Base-by-base conservation (phyloP, 2,797 vertebrate species). In the Merluccius polli region DNA sequence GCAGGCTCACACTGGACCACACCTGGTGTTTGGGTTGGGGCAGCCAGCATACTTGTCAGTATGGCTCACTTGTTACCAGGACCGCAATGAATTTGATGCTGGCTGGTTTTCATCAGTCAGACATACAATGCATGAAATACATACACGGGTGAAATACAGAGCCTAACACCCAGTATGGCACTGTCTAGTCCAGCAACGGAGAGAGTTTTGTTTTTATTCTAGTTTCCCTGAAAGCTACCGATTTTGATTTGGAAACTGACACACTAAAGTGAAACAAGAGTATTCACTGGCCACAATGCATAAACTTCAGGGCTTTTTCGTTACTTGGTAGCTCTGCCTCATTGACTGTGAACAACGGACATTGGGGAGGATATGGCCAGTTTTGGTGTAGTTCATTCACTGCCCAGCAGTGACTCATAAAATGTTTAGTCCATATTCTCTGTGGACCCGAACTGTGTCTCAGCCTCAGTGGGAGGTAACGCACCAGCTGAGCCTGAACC, bases 11-110 rank as follows among this genome's bases (percentile, higher is more conserved):
- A 72, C 74, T 24, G 74, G 41, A 73, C 70, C 48, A 80, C 80
- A 77, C 73, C 16, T 71, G n/a, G 73, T 82, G 75, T 88, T 85
- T 83, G 70, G 52, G 65, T 85, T 71, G 59, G 33, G 32, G 76
- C 63, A 30, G 75, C 81, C 74, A 85, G 69, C 65, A 3, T 24
- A 48, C 73, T 69, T 80, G 79, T 71, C 78, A 76, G 41, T 63
- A 77, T 65, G 72, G 73, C 78, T 83, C 74, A 80, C 78, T 75
- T 78, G 65, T 72, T 78, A 84, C 71, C 68, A 77, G 70, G 71
- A 74, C 74, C 72, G 77, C 48, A 85, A 77, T 82, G 36, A 81
- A 35, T 81, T 75, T 79, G 78, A 78, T 81, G 69, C 71, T 18
- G 31, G 70, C 82, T 72, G 48, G 35, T 84, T 38, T 76, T 76